These are phyloP conservation scores for Natator depressus DNA, from an alignment of 2,113 vertebrate species.

Conservation along the genomic window DNA sequence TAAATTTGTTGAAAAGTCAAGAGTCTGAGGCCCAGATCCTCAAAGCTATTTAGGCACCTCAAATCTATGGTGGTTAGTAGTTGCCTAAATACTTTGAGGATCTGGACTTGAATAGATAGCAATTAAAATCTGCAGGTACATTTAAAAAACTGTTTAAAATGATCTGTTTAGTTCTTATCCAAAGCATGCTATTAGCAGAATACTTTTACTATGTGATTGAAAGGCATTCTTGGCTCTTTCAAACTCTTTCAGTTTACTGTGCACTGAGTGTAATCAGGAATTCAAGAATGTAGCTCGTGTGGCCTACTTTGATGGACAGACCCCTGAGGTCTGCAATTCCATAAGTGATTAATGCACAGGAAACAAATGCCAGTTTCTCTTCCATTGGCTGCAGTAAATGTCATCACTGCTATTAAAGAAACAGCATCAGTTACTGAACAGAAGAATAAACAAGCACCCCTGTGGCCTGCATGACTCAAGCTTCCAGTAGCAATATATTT, in stretches of 20 bases:
- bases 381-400: constrained; percentile 49
- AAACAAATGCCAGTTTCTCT: constrained; percentile 70
- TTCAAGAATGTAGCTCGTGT: constrained; percentile 49
- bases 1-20: not conserved
- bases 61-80: not conserved
- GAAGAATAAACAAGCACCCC: not conserved
- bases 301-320: constrained; percentile 36
- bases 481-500: not conserved
- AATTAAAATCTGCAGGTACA: not conserved
- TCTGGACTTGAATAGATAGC: not conserved
- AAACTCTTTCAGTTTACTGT: not conserved
- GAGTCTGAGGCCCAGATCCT: not conserved
- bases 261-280: not conserved
- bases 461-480: not conserved
- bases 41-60: not conserved
- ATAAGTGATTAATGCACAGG: constrained; percentile 64
- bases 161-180: not conserved
- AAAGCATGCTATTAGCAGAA: not conserved
- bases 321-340: constrained; percentile 35
- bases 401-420: constrained; percentile 23
- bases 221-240: not conserved
- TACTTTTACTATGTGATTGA: not conserved
- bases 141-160: not conserved
- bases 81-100: not conserved
- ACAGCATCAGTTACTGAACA: constrained; percentile 22